Evolutionary conservation across 2,888 invertebrate genomes (phyloP), one percentile per base, ranked within the genome.

Genomic region (Stictocephala bisonia): DNA sequence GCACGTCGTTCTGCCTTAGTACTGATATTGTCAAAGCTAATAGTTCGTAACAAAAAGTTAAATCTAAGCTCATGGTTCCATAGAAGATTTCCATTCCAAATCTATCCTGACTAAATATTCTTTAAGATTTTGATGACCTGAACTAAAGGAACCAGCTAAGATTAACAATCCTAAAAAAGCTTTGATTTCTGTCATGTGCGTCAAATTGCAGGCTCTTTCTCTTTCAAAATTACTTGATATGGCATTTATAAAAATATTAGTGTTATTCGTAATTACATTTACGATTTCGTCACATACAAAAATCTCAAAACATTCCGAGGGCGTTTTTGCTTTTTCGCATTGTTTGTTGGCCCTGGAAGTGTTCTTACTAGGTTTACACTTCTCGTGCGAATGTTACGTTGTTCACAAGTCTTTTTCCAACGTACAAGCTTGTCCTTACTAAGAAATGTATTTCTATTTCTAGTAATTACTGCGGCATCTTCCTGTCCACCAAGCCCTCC

Each of bases 81-180:
- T 40, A 56, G 26, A 70, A 70, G n/a, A 70, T n/a, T 56, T 70
- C 70, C 13, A 35, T 35, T 40, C 70, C 53, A 70, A 56, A 58
- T n/a, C 70, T 56, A 70, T 70, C 53, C 20, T 35, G 18, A 18
- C 24, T 26, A 31, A 11, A 70, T 22, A 70, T n/a, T 56, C 56
- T 26, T 41, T 29, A 29, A 70, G 18, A 56, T 70, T 70, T 40
- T 56, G 56, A 51, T 71, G 71, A 41, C 44, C 44, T 26, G 58
- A 58, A 26, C 27, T 24, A 44, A 41, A 58, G 15, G 29, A 40
- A 11, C 71, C 71, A 26, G 44, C 58, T 18, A 71, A 58, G 11
- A 58, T 44, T 29, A 71, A 40, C 26, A 71, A 18, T 27, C 71
- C 71, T 20, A 71, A 44, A 29, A 71, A 56, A 3, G 41, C 40